Conservation (phyloP, 2,888 invertebrate species). For the Aleiodes leptofemur region DNA sequence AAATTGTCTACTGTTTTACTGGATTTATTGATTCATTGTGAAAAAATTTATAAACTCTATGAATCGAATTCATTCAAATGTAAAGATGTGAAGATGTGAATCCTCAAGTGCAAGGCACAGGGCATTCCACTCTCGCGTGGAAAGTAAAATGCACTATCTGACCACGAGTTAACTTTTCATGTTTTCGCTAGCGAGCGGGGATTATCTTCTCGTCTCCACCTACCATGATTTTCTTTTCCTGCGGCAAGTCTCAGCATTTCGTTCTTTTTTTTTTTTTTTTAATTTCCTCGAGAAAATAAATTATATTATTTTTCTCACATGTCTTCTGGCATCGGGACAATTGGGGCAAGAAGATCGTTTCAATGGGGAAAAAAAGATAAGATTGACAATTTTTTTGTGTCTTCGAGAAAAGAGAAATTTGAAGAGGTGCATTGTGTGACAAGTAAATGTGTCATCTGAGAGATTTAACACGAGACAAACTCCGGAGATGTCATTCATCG, state of each 20-base stretch:
- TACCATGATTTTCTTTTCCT: conserved; percentile 17
- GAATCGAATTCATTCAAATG: not conserved
- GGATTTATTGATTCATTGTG: no score
- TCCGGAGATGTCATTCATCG: conserved; percentile 18
- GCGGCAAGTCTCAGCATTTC: not conserved
- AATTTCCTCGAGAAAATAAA: not conserved
- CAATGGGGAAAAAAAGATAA: not conserved
- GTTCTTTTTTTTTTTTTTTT: not conserved
- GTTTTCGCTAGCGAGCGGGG: conserved; percentile 24
- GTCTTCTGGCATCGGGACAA: not conserved
- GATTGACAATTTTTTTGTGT: not conserved
- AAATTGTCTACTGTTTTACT: no score
- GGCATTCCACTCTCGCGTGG: conserved; percentile 48
- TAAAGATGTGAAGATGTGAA: conserved; percentile 14
- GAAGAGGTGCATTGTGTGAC: not conserved
- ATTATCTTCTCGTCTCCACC: conserved; percentile 32
- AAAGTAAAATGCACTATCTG: conserved; percentile 43
- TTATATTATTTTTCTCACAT: conserved; percentile 4
- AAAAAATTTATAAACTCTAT: no score
- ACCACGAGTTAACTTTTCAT: conserved; percentile 34
- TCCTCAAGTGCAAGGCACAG: not conserved
- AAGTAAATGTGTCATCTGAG: no score
- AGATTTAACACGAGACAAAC: not conserved
- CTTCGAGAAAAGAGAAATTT: conserved; percentile 1
- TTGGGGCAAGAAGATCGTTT: conserved; percentile 2